Percentiles rank a stretch among this genome's conserved stretches.
These are phyloP conservation scores for Gymnopithys bicolor DNA, from an alignment of 2,797 vertebrate genomes.

Conservation along the genomic window DNA sequence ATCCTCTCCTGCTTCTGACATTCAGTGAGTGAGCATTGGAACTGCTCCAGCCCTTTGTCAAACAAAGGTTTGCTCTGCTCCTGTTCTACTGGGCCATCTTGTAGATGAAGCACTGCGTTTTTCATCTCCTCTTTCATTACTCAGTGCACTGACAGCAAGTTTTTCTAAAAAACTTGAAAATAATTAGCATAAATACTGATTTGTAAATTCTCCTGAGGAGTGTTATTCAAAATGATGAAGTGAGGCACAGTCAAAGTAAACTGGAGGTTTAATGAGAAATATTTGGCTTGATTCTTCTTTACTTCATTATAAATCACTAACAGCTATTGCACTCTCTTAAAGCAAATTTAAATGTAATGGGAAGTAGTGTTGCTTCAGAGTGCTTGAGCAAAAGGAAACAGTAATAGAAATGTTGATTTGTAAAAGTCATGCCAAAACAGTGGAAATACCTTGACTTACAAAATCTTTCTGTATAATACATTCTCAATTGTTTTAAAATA, in stretches of 20 bases:
- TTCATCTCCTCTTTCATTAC: not conserved
- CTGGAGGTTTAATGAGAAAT: not conserved
- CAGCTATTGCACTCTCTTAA: not conserved
- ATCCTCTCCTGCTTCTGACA: not conserved
- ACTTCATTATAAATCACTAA: not conserved
- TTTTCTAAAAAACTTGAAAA: not conserved
- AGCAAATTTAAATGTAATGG: not conserved
- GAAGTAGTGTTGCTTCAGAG: not conserved
- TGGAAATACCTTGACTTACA: not conserved
- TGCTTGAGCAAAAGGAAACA: not conserved
- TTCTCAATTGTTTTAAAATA: constrained; percentile 62
- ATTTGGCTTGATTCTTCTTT: not conserved
- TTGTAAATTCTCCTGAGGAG: not conserved
- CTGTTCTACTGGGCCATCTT: not conserved
- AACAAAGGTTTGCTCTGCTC: not conserved
- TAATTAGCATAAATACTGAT: not conserved
- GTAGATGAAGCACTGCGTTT: not conserved
- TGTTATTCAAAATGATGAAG: not conserved
- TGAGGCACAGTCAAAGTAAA: not conserved
- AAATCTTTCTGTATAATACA: constrained; percentile 44
- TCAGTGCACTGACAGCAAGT: not conserved
- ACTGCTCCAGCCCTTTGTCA: not conserved
- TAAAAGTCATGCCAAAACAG: not conserved
- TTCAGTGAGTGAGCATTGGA: not conserved
- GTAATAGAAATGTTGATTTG: not conserved